phyloP scores from a whole-genome alignment of 1,140 invertebrate species.

The Tenebrio molitor region DNA sequence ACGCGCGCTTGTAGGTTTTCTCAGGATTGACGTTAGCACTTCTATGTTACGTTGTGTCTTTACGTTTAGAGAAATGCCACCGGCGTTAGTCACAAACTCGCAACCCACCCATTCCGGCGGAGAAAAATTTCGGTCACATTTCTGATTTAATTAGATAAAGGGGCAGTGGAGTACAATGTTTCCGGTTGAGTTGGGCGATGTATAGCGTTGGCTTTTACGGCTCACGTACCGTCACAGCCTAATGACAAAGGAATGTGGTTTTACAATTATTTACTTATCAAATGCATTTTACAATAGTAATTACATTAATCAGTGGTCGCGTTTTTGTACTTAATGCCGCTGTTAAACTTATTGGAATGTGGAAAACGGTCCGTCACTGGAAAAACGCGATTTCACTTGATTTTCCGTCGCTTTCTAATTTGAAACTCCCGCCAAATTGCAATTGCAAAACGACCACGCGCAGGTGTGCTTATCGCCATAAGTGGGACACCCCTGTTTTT shows the following conservation, averaged over 20 bases:
- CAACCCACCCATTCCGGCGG: no score
- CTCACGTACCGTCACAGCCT: slow-evolving; percentile 53
- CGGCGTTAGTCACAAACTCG: slow-evolving; percentile 20
- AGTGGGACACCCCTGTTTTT: slow-evolving; percentile 19
- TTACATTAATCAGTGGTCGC: slow-evolving; percentile 48
- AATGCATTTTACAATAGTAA: slow-evolving; percentile 49
- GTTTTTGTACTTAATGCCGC: slow-evolving; percentile 26
- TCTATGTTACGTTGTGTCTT: no score
- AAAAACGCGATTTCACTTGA: slow-evolving; percentile 7
- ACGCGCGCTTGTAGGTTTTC: slow-evolving; percentile 7
- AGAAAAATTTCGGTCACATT: background rate
- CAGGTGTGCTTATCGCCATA: background rate
- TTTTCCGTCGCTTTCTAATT: background rate
- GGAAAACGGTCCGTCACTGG: slow-evolving; percentile 1
- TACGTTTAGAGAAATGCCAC: no score
- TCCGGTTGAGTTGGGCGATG: slow-evolving; percentile 48
- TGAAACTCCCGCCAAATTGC: background rate
- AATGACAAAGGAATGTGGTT: slow-evolving; percentile 54
- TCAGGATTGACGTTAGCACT: background rate
- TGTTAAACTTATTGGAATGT: slow-evolving; percentile 5
- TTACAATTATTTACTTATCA: slow-evolving; percentile 52
- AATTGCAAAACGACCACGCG: background rate
- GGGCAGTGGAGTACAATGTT: slow-evolving; percentile 37
- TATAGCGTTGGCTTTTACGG: slow-evolving; percentile 50
- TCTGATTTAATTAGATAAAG: slow-evolving; percentile 1